Conservation (phyloP, 2,797 vertebrate species). For the Yasuhikotakia modesta region DNA sequence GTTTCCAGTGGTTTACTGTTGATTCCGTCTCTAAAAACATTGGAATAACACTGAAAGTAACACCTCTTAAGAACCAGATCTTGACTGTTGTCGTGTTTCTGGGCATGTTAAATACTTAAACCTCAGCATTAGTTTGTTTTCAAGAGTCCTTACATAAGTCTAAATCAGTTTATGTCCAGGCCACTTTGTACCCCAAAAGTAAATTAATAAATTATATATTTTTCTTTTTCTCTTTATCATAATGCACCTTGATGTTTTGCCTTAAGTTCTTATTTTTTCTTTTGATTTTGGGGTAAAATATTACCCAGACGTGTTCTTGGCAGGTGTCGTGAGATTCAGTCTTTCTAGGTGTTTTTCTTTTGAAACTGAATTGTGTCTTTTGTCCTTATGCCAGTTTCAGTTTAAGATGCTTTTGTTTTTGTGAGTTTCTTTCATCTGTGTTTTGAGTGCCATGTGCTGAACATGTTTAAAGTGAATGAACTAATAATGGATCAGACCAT, state of each 20-base stretch:
- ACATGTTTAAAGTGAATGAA: not conserved
- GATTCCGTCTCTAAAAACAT: constrained; percentile 45
- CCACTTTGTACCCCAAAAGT: not conserved
- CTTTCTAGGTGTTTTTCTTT: not conserved
- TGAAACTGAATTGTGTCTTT: not conserved
- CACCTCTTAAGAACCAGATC: constrained; percentile 22
- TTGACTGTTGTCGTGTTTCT: constrained; percentile 36
- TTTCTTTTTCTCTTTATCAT: no score
- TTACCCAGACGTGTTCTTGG: not conserved
- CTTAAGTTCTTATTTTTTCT: no score
- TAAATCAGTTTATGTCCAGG: not conserved
- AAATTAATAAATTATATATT: not conserved
- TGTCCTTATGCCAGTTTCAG: not conserved
- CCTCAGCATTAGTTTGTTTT: not conserved
- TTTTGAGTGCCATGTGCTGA: not conserved
- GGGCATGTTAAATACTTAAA: constrained; percentile 25
- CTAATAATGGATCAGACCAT: constrained; percentile 19
- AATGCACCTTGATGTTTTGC: no score
- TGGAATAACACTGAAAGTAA: constrained; percentile 47
- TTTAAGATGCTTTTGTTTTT: not conserved
- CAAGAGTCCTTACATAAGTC: not conserved
- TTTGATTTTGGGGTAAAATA: no score
- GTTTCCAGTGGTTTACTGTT: constrained; percentile 52
- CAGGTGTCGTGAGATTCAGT: constrained; percentile 3
- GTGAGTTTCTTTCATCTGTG: not conserved